phyloP scores from a whole-genome alignment of 2,797 vertebrate genomes.

The Sparus aurata region DNA sequence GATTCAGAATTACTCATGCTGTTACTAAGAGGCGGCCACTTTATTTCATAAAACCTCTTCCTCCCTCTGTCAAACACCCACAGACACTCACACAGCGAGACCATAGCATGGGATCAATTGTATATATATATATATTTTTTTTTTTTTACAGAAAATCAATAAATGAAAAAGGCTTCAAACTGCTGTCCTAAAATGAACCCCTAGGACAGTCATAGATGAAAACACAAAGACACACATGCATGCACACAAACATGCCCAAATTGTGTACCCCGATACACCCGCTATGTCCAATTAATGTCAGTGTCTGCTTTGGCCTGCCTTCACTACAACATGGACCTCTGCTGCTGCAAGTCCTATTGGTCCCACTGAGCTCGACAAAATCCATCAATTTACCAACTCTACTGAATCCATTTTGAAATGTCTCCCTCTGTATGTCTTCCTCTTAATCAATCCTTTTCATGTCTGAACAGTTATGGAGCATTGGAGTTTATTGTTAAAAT shows the following conservation, averaged over 20 bases:
- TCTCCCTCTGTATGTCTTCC: constrained; percentile 25
- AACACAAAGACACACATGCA: constrained; percentile 1
- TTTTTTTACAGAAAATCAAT: constrained; percentile 61
- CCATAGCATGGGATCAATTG: constrained; percentile 29
- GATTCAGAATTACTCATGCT: constrained; percentile 58
- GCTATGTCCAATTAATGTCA: constrained; percentile 63
- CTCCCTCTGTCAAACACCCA: not conserved
- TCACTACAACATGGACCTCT: constrained; percentile 49
- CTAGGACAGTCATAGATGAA: constrained; percentile 21
- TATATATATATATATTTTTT: constrained; percentile 37
- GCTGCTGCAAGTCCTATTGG: constrained; percentile 43
- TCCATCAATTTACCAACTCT: constrained; percentile 63
- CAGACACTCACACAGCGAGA: not conserved
- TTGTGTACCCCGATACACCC: constrained; percentile 28
- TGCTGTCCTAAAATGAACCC: constrained; percentile 37
- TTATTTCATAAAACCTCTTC: constrained; percentile 42
- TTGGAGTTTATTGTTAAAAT: constrained; percentile 23
- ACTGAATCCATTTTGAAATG: constrained; percentile 52
- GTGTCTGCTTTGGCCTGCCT: constrained; percentile 54
- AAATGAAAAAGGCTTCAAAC: constrained; percentile 41
- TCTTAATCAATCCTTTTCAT: constrained; percentile 40
- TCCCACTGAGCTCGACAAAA: constrained; percentile 64
- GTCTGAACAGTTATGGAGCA: constrained; percentile 28
- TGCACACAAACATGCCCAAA: constrained; percentile 4
- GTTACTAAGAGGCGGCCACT: constrained; percentile 17